Evolutionary conservation across 2,888 invertebrate species (phyloP), one percentile per base, ranked within the genome.

Genomic region (Melieria crassipennis): DNA sequence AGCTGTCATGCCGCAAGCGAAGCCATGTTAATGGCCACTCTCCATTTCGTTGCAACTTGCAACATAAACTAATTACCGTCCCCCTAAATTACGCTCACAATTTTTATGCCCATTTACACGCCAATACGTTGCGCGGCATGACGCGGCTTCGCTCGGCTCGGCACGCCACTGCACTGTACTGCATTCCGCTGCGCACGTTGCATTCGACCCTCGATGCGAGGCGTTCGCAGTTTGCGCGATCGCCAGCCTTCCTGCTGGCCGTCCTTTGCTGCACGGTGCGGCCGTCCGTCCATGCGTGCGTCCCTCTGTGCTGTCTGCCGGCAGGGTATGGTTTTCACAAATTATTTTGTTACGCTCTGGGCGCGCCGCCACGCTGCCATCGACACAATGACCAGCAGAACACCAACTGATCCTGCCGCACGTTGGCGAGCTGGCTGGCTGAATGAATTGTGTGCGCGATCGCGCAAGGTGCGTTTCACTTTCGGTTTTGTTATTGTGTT

Each of bases 321-420:
- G 60, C 52, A 67, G 60, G 52, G 62, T 56, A 69, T 58, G 65
- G 52, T 70, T 65, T 75, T 65, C 73, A 79, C 79, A 79, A 82
- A 83, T 83, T 82, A 83, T 83, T 83, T 82, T 81, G 82, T 83
- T 81, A 80, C 79, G 81, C 81, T 80, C 73, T 72, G 78, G 56
- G 65, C 66, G 70, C 62, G 66, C 43, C 48, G 61, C 43, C 48
- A 65, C 70, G 45, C 61, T 61, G 46, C 48, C 45, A 66, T 55
- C 70, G 55, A 65, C 47, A 66, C 66, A 66, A 66, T 71, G 62
- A 43, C 70, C 62, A 47, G 43, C 47, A 30, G 30, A 30, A 30
- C 11, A 58, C 58, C 4, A 55, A 61, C 16, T 43, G 50, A 46
- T 58, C 50, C 48, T 52, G 52, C 16, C 13, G 50, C 10, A 52